Evolutionary conservation across 2,888 invertebrate genomes (phyloP), one percentile per base, ranked within the genome.

Genomic region (Sphaerophoria rueppellii): DNA sequence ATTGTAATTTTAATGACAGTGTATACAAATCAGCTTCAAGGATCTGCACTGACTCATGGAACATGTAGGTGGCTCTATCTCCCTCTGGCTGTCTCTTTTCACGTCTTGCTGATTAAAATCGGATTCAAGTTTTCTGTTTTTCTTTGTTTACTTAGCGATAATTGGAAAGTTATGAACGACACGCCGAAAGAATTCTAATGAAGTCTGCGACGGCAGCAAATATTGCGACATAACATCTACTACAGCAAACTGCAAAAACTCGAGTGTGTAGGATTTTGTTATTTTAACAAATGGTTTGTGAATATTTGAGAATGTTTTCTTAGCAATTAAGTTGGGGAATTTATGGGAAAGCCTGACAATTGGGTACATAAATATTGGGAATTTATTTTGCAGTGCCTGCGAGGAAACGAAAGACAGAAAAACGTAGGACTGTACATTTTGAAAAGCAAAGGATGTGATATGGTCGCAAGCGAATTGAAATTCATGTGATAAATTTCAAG

Each of bases 111-210:
- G 85, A 81, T 80, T 75, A 69, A 60, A 73, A 85, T 85, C 85
- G 70, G 24, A 40, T 40, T 70, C 73, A 81, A 73, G 75, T 16
- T 80, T 69, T 24, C 14, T 32, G 60, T 73, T 78, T 67, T 43
- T 61, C 63, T 75, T 48, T 85, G 85, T 85, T 85, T 85, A 70
- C 70, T 85, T 73, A 81, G 73, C 81, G 85, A 85, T 85, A 85
- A 85, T 85, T 85, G 83, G 80, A 85, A 85, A 76, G 69, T 57
- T 75, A 80, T 24, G 35, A n/a, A 37, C 24, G 43, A 63, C 58
- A 40, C 50, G 76, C 24, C 54, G 24, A 77, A 52, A 63, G 63
- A 73, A 81, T 81, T 81, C 43, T 60, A 77, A 67, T 55, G 52
- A 61, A n/a, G 48, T 60, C 46, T 75, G 40, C 35, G 67, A 37